Evolutionary conservation across 2,888 invertebrate genomes (phyloP).

Genomic region (Cylindroiulus punctatus): DNA sequence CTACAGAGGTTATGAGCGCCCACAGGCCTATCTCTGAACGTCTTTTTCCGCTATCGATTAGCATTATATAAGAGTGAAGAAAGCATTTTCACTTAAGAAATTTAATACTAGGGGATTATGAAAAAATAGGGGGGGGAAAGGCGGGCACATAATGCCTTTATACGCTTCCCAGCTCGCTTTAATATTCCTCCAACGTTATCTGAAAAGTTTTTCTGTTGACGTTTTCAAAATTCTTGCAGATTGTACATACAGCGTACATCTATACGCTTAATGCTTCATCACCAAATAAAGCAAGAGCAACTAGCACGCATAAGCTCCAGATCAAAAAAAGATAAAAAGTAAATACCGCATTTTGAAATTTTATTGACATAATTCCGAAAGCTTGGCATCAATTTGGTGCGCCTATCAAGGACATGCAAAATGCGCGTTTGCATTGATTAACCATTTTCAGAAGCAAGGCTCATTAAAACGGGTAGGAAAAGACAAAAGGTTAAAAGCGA

Average conservation of each 20-base stretch:
- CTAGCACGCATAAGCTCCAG: constrained; percentile 34
- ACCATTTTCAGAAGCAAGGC: neutral
- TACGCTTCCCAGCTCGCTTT: neutral
- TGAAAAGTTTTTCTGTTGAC: constrained; percentile 33
- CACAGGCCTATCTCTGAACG: neutral
- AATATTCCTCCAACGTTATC: constrained; percentile 20
- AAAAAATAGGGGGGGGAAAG: neutral
- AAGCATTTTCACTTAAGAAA: constrained; percentile 42
- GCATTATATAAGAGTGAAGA: constrained; percentile 23
- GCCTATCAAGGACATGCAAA: constrained; percentile 7
- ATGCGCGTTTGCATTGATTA: constrained; percentile 34
- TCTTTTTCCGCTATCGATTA: constrained; percentile 4
- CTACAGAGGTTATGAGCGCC: neutral
- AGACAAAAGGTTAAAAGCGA: constrained; percentile 38
- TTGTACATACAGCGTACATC: neutral
- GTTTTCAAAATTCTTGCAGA: constrained; percentile 3
- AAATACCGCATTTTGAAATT: constrained; percentile 31
- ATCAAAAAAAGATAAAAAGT: constrained; percentile 33
- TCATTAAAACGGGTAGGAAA: neutral
- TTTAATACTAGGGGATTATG: constrained; percentile 31
- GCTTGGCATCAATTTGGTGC: constrained; percentile 23
- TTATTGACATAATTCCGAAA: constrained; percentile 34
- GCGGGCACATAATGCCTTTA: constrained; percentile 10
- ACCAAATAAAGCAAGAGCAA: constrained; percentile 27
- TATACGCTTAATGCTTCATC: neutral